These are phyloP conservation scores for Hermetia illucens DNA, from an alignment of 1,140 invertebrate species.

Conservation along the genomic window DNA sequence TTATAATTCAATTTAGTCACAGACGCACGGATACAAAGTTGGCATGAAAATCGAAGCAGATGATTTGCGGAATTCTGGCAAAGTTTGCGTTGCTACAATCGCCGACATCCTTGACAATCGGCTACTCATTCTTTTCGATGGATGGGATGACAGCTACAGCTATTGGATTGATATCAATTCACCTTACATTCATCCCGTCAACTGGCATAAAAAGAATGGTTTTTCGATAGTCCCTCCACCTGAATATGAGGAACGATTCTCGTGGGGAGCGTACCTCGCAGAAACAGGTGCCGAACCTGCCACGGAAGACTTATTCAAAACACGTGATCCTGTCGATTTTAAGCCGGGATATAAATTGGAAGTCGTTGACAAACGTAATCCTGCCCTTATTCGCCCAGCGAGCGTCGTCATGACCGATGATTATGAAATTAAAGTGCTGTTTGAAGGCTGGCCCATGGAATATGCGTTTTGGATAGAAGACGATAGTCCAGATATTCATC, in stretches of 20 bases:
- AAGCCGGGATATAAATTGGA: constrained; percentile 80
- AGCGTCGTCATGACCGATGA: constrained; percentile 63
- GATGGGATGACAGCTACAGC: constrained; percentile 87
- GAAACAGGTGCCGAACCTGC: constrained; percentile 62
- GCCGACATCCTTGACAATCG: constrained; percentile 70
- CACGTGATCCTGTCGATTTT: constrained; percentile 63
- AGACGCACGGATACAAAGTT: constrained; percentile 54
- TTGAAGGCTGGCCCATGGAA: constrained; percentile 79
- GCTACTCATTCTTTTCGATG: constrained; percentile 87
- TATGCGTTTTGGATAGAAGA: constrained; percentile 86
- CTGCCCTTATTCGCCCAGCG: constrained; percentile 68
- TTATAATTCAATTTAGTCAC: constrained; percentile 1
- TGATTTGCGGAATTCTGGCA: constrained; percentile 72
- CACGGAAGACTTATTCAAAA: constrained; percentile 70
- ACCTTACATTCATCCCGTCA: constrained; percentile 85
- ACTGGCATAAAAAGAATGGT: constrained; percentile 77
- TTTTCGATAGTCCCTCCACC: constrained; percentile 73
- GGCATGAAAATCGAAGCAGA: constrained; percentile 94
- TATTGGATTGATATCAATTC: constrained; percentile 84
- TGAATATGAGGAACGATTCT: constrained; percentile 44
- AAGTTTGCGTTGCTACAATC: constrained; percentile 81
- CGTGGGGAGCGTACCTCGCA: constrained; percentile 73
- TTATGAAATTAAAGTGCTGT: constrained; percentile 68
- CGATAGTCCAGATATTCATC: constrained; percentile 81
- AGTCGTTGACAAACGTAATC: constrained; percentile 69